Conservation (phyloP, 1,140 invertebrate species). For the Batillaria attramentaria region DNA sequence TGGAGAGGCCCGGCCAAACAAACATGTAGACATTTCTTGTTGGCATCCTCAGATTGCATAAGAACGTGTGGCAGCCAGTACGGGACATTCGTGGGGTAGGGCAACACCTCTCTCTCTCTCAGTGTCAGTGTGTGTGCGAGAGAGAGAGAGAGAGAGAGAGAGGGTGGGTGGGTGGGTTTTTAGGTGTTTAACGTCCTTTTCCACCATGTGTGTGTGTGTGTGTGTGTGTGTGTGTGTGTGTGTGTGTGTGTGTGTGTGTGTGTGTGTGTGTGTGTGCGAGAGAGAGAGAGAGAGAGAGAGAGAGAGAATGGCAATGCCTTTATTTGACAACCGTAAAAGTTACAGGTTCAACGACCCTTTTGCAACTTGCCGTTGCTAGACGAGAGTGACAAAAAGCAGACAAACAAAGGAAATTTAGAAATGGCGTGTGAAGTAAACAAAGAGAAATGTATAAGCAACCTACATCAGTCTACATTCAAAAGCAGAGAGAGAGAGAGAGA, state of each 20-base stretch:
- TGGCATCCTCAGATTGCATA: no score
- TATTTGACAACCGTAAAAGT: no score
- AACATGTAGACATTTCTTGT: no score
- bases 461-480: not conserved
- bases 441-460: not conserved
- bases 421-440: not conserved
- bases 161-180: no score
- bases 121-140: not conserved
- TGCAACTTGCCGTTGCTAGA: no score
- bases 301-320: not conserved
- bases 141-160: no score
- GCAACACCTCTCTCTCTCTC: not conserved
- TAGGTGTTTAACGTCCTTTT: no score
- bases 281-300: no score
- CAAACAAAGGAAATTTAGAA: not conserved
- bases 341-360: no score
- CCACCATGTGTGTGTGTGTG: no score
- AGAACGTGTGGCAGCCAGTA: not conserved
- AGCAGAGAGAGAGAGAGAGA: not conserved
- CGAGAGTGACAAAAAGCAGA: not conserved
- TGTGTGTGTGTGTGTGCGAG: no score
- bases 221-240: not conserved
- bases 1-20: not conserved
- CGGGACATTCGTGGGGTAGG: not conserved
- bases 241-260: not conserved